Evolutionary conservation across 2,888 invertebrate species (phyloP), one percentile per base, ranked within the genome.

Genomic region (Drosophila sordidula): DNA sequence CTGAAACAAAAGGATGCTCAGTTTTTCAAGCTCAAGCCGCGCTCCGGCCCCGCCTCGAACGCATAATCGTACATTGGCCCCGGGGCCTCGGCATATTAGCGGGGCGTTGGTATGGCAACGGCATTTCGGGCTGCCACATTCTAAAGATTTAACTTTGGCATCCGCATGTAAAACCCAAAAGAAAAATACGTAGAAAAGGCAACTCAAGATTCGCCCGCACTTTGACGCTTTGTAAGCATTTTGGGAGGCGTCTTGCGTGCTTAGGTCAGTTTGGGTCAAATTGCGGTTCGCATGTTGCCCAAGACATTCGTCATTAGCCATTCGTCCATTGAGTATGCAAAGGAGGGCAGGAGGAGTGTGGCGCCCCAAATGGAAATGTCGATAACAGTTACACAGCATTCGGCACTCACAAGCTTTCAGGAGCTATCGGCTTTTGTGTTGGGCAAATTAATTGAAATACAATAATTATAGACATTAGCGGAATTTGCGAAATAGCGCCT

Each of bases 381-480:
- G 70, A 74, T 70, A 74, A 57, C 63, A 57, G 39, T 44, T 55
- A 18, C 45, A 51, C 56, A 41, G 44, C 36, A 45, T 44, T 32
- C 41, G 4, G n/a, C 32, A 34, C 14, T n/a, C 36, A 14, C 36
- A 39, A 39, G 38, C 14, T 39, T 14, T 39, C 39, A 14, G 8
- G 4, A 18, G 41, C 39, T 8, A 0, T 41, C 39, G 32, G 6
- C 58, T 56, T 61, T 70, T 70, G 67, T 74, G 51, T 47, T 50
- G 59, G 34, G 65, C 51, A 73, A 68, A 73, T 73, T 65, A 77
- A 77, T 77, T 73, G 77, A 73, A 77, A 77, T 65, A 76, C 67
- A 73, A 77, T 77, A 77, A 73, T 70, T 73, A 70, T 62, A 50
- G 55, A 56, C 76, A 77, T 73, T 76, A 76, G 44, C 46, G 54